Percentiles rank a stretch among this genome's conserved stretches.
Evolutionary conservation across 2,113 vertebrate species (phyloP).

Genomic region (Dicentrarchus labrax): DNA sequence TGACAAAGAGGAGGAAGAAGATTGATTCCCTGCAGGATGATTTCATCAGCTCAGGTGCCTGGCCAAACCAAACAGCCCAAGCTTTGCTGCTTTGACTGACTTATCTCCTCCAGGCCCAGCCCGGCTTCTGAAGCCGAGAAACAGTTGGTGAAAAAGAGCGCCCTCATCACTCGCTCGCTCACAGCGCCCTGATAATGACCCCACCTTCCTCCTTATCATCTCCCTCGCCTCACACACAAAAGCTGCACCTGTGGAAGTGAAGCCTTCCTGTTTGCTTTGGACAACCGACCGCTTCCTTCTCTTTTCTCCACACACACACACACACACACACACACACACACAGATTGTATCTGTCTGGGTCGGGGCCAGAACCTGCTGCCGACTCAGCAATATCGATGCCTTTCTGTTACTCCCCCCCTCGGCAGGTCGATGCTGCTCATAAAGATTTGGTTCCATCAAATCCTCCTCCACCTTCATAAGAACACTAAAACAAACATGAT

Average conservation of each 20-base stretch:
- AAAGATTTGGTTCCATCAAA: slow-evolving; percentile 30
- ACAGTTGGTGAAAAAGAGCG: slow-evolving; percentile 33
- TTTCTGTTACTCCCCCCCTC: slow-evolving; percentile 30
- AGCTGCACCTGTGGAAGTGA: slow-evolving; percentile 83
- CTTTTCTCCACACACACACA: background rate
- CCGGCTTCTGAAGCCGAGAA: slow-evolving; percentile 50
- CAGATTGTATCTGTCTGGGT: slow-evolving; percentile 55
- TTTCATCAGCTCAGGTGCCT: slow-evolving; percentile 66
- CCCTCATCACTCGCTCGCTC: slow-evolving; percentile 37
- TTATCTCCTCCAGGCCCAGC: slow-evolving; percentile 56
- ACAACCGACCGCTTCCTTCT: slow-evolving; percentile 70
- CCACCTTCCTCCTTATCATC: slow-evolving; percentile 49
- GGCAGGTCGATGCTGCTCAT: slow-evolving; percentile 42
- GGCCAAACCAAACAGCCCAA: slow-evolving; percentile 71
- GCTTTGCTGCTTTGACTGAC: slow-evolving; percentile 50
- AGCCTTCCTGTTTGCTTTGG: slow-evolving; percentile 86
- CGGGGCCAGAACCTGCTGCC: slow-evolving; percentile 60
- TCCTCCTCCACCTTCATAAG: slow-evolving; percentile 37
- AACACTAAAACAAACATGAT: slow-evolving; percentile 36
- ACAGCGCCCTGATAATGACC: slow-evolving; percentile 53
- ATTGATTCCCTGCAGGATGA: slow-evolving; percentile 62
- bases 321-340: slow-evolving; percentile 8
- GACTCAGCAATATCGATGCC: slow-evolving; percentile 74
- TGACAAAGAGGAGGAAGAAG: slow-evolving; percentile 61
- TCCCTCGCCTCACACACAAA: slow-evolving; percentile 58